phyloP scores from a whole-genome alignment of 2,888 invertebrate species.

The Eristalis arbustorum region DNA sequence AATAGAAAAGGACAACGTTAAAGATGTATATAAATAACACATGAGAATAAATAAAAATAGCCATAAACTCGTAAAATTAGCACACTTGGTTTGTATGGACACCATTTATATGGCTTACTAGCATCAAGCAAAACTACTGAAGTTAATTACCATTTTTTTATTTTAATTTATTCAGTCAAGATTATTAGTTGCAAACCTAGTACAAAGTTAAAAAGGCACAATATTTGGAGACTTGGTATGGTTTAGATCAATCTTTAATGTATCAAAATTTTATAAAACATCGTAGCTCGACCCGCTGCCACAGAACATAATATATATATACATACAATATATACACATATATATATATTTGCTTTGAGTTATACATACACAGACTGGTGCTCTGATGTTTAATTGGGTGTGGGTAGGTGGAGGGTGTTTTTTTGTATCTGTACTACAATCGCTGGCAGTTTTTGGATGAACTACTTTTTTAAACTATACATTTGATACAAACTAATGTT shows the following conservation, averaged over 20 bases:
- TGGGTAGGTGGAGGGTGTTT: constrained; percentile 19
- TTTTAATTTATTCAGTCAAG: constrained; percentile 31
- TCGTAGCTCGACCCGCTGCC: not conserved
- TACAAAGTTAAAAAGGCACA: not conserved
- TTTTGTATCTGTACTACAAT: constrained; percentile 25
- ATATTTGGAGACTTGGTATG: constrained; percentile 4
- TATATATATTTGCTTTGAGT: not conserved
- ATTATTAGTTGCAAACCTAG: constrained; percentile 33
- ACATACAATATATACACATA: not conserved
- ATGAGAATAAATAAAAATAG: constrained; percentile 71
- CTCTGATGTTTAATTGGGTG: constrained; percentile 20
- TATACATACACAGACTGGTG: constrained; percentile 3
- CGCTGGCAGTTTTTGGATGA: constrained; percentile 13
- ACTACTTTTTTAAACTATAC: constrained; percentile 15
- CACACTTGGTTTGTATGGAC: constrained; percentile 48
- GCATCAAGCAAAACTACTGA: constrained; percentile 57
- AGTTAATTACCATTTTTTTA: constrained; percentile 74
- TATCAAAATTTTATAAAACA: constrained; percentile 20
- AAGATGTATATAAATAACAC: not conserved
- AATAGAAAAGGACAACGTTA: not conserved
- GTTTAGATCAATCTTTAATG: constrained; percentile 19
- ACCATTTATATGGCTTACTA: constrained; percentile 65
- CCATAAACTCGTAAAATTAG: constrained; percentile 69
- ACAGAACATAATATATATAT: not conserved
- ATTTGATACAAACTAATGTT: no score